A percentile compares a stretch with the other conserved stretches of the same genome.
Conservation (phyloP, 2,113 vertebrate species). For the Phrynosoma blainvillii region DNA sequence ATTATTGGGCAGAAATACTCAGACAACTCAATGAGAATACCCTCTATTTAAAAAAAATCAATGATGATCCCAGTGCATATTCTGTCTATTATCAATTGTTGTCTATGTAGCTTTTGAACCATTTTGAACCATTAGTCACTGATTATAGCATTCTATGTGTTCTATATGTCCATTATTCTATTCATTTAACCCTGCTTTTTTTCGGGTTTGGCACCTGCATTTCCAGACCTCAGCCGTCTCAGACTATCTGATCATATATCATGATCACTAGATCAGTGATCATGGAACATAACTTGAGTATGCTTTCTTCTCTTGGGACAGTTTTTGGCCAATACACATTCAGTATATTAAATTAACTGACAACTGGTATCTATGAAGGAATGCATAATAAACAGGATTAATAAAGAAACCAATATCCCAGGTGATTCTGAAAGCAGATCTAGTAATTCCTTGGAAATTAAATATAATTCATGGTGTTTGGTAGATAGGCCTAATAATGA, state of each 20-base stretch:
- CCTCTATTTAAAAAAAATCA: too few relatives aligned
- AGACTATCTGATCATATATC: not conserved
- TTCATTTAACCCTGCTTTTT: too few relatives aligned
- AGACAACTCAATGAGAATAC: too few relatives aligned
- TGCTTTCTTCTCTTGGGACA: not conserved
- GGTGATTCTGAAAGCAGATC: conserved; percentile 29
- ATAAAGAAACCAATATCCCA: conserved; percentile 47
- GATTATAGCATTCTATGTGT: too few relatives aligned
- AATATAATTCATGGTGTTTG: not conserved
- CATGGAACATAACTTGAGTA: not conserved
- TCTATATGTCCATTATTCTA: too few relatives aligned
- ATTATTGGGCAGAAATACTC: too few relatives aligned
- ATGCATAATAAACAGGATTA: conserved; percentile 68
- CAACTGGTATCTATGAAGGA: conserved; percentile 31
- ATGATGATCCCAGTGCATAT: too few relatives aligned
- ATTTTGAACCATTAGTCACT: too few relatives aligned
- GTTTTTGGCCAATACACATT: not conserved
- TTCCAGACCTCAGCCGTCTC: too few relatives aligned
- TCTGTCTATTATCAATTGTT: too few relatives aligned
- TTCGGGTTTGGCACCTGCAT: too few relatives aligned
- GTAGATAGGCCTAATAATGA: not conserved
- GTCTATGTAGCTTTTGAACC: too few relatives aligned
- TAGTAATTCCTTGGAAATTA: conserved; percentile 26
- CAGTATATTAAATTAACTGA: not conserved
- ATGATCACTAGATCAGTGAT: not conserved